A percentile compares a stretch with the other conserved stretches of the same genome.
These are phyloP conservation scores for Lasiurus cinereus DNA, from an alignment of 2,113 vertebrate species.

Conservation along the genomic window DNA sequence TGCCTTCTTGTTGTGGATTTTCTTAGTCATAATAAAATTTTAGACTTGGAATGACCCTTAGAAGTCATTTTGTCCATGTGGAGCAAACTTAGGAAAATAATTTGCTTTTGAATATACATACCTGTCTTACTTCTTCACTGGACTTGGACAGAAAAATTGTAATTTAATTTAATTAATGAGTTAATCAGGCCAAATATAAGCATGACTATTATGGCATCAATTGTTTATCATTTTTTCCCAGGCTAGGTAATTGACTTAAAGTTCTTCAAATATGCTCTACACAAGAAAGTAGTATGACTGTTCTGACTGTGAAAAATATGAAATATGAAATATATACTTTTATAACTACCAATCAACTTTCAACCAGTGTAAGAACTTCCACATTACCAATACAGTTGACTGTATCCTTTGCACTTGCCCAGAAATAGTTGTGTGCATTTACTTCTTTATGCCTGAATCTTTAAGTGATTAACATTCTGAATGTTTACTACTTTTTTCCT, in stretches of 20 bases:
- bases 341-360: background rate
- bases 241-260: background rate
- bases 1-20: background rate
- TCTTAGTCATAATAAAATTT: conserved; percentile 11
- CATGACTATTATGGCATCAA: too few relatives aligned
- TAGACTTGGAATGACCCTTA: background rate
- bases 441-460: background rate
- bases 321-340: background rate
- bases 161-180: background rate
- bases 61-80: background rate
- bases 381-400: background rate
- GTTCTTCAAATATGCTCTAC: background rate
- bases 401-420: background rate
- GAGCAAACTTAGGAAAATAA: conserved; percentile 6
- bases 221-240: background rate
- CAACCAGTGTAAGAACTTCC: background rate
- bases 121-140: background rate
- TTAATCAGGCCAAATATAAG: background rate
- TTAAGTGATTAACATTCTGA: background rate
- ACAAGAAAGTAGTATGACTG: background rate
- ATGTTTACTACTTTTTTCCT: background rate
- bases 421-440: background rate
- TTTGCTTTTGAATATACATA: background rate
- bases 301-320: background rate
- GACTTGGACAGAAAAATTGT: background rate